phyloP scores from a whole-genome alignment of 2,113 vertebrate species.

The Todiramphus chloris region DNA sequence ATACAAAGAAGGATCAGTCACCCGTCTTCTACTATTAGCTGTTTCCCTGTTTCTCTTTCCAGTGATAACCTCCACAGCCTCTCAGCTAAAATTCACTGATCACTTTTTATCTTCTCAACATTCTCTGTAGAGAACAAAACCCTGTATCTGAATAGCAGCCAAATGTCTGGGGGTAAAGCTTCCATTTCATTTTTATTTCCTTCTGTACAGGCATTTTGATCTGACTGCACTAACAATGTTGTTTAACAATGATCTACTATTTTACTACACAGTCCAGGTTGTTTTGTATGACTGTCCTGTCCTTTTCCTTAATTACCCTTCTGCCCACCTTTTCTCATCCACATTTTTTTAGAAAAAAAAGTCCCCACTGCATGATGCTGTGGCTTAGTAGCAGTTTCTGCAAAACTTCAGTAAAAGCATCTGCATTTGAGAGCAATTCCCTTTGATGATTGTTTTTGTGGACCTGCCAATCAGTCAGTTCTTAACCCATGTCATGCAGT shows the following conservation, averaged over 20 bases:
- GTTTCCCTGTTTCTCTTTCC: not conserved
- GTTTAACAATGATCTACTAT: not conserved
- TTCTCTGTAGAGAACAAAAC: not conserved
- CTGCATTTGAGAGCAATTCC: not conserved
- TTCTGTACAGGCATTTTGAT: not conserved
- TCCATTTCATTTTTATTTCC: not conserved
- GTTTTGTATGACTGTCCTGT: not conserved
- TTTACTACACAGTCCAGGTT: not conserved
- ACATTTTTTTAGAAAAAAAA: not conserved
- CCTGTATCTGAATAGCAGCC: not conserved
- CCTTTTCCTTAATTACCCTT: not conserved
- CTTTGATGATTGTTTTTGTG: not conserved
- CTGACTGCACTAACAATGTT: not conserved
- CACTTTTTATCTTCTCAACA: not conserved
- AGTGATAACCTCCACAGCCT: not conserved
- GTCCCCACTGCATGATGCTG: not conserved
- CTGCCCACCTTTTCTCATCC: not conserved
- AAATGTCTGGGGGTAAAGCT: not conserved
- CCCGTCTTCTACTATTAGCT: not conserved
- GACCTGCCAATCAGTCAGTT: not conserved
- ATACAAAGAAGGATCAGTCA: not conserved
- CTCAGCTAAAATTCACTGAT: not conserved
- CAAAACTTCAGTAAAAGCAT: not conserved
- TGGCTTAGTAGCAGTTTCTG: not conserved
- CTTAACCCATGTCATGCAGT: not conserved